These are phyloP conservation scores for Diceros bicornis DNA, from an alignment of 2,797 vertebrate species.

Conservation along the genomic window DNA sequence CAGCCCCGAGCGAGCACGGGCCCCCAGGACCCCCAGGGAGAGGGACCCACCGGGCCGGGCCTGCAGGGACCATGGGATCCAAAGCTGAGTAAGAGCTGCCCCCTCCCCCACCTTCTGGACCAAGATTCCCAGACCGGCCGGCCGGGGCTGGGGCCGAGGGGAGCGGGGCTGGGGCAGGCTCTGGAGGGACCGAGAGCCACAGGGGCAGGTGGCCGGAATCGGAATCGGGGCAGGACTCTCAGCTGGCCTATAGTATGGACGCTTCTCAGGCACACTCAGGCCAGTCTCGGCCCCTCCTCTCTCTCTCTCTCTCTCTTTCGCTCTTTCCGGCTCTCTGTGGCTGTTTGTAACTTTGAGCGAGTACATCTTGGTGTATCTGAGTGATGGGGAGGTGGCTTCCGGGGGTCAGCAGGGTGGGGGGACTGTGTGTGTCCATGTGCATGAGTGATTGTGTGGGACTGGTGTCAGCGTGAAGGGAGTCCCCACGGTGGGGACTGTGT, in stretches of 20 bases:
- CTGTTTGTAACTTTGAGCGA: not conserved
- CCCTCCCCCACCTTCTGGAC: not conserved
- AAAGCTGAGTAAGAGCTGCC: conserved; percentile 84
- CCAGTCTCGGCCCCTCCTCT: not conserved
- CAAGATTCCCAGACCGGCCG: not conserved
- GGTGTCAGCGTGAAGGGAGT: not conserved
- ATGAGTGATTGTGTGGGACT: not conserved
- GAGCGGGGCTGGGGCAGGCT: not conserved
- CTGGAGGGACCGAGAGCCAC: not conserved
- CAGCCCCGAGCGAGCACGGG: conserved; percentile 60
- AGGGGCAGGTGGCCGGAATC: not conserved
- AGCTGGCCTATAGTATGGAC: not conserved
- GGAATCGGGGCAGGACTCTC: not conserved
- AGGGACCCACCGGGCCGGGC: conserved; percentile 47
- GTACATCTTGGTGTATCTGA: not conserved
- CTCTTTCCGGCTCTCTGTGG: not conserved
- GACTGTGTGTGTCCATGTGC: not conserved
- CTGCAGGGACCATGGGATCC: conserved; percentile 85
- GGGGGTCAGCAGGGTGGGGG: not conserved
- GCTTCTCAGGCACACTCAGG: not conserved
- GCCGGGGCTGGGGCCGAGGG: not conserved
- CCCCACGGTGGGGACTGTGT: not conserved
- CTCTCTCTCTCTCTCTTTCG: not conserved
- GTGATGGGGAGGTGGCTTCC: not conserved
- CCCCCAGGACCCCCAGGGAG: conserved; percentile 71